Conservation (phyloP, 2,888 invertebrate genomes). For the Bruchidius siliquastri region DNA sequence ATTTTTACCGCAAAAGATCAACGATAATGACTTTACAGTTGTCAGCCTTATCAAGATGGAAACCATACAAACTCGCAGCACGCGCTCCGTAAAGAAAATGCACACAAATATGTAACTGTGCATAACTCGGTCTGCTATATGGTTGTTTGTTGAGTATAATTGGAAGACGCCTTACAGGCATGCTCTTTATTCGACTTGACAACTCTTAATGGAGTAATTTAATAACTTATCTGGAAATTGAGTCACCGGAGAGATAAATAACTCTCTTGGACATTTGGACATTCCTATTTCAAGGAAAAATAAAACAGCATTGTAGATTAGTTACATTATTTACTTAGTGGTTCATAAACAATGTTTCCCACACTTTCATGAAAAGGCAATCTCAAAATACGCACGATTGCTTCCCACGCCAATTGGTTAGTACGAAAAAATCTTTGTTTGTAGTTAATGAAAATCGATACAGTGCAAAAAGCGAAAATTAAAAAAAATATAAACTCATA, state of each 20-base stretch:
- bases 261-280: background rate
- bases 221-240: background rate
- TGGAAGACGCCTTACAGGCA: background rate
- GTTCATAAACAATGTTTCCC: too few relatives aligned
- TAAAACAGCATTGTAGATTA: too few relatives aligned
- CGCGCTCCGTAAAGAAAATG: background rate
- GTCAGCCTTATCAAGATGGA: background rate
- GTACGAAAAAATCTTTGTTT: too few relatives aligned
- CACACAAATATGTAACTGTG: background rate
- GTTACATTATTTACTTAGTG: too few relatives aligned
- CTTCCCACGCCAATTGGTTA: too few relatives aligned
- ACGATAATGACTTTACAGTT: background rate
- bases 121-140: background rate
- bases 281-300: too few relatives aligned
- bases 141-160: background rate
- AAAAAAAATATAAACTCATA: too few relatives aligned
- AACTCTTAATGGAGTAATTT: background rate
- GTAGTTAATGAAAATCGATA: too few relatives aligned
- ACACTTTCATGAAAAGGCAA: too few relatives aligned
- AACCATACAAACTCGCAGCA: background rate
- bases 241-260: background rate
- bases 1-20: background rate
- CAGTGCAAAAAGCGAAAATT: too few relatives aligned
- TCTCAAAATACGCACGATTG: too few relatives aligned
- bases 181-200: background rate